A percentile compares a stretch with the other conserved stretches of the same genome.
phyloP scores from a whole-genome alignment of 2,113 vertebrate species.

The Cebidichthys violaceus region DNA sequence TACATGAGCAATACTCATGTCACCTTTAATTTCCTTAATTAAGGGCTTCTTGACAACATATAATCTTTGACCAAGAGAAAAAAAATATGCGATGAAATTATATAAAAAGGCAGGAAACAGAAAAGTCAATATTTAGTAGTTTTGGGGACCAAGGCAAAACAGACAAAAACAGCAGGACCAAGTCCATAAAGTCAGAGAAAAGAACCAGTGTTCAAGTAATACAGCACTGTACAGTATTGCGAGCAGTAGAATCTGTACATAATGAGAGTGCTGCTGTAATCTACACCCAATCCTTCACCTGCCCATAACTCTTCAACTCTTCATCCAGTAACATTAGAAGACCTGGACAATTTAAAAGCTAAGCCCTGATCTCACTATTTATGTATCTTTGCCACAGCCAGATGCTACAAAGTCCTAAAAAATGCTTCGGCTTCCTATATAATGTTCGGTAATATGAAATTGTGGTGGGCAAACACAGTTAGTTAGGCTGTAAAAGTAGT shows the following conservation, averaged over 20 bases:
- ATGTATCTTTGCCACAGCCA: conserved; percentile 70
- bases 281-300: conserved; percentile 57
- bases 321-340: conserved; percentile 65
- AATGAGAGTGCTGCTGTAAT: conserved; percentile 63
- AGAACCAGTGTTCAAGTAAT: conserved; percentile 12
- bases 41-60: no score
- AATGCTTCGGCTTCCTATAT: conserved; percentile 38
- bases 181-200: conserved; percentile 2
- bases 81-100: background rate
- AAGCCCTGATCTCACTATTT: conserved; percentile 63
- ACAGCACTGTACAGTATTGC: background rate
- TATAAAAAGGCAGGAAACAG: background rate
- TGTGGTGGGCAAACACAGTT: conserved; percentile 68
- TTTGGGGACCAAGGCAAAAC: conserved; percentile 1
- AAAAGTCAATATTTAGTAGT: background rate
- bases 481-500: conserved; percentile 64
- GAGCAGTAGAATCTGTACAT: conserved; percentile 40
- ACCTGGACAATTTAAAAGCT: conserved; percentile 59
- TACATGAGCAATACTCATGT: background rate
- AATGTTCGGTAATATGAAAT: conserved; percentile 57
- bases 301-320: conserved; percentile 61
- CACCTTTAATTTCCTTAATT: background rate
- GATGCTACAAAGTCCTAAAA: conserved; percentile 59
- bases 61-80: background rate
- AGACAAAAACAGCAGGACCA: background rate